These are phyloP conservation scores for Pteruthius melanotis DNA, from an alignment of 2,113 vertebrate genomes.

Conservation along the genomic window DNA sequence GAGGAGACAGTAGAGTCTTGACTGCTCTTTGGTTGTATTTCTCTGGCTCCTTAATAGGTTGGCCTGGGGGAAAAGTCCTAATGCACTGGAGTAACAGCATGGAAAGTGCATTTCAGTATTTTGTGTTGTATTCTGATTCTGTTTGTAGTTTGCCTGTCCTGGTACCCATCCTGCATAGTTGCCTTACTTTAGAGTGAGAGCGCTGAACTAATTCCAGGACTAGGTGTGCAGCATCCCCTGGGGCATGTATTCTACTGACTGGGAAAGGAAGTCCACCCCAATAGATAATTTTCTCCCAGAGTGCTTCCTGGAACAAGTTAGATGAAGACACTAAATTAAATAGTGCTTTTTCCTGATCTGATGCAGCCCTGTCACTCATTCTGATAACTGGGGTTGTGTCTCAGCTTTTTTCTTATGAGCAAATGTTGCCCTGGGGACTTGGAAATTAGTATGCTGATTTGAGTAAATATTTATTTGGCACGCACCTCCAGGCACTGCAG, in stretches of 20 bases:
- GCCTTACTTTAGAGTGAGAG: background rate
- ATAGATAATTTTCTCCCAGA: background rate
- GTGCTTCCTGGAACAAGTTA: background rate
- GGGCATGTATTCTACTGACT: background rate
- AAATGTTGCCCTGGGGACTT: background rate
- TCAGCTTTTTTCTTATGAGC: background rate
- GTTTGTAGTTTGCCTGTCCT: background rate
- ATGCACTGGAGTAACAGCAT: background rate
- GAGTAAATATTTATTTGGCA: constrained; percentile 12
- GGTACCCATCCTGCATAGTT: background rate
- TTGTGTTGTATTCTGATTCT: background rate
- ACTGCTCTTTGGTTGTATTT: background rate
- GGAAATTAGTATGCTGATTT: constrained; percentile 6
- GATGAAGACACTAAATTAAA: background rate
- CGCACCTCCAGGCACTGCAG: background rate
- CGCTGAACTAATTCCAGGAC: background rate
- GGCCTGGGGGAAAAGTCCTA: background rate
- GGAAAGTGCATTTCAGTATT: background rate
- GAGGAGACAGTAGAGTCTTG: background rate
- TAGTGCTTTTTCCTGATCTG: background rate
- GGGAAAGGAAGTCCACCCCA: background rate
- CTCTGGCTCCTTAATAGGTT: background rate
- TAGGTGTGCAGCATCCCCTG: background rate
- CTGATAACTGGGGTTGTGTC: background rate
- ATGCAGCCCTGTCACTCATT: background rate